phyloP scores from a whole-genome alignment of 1,140 invertebrate species.

The Ips nitidus region DNA sequence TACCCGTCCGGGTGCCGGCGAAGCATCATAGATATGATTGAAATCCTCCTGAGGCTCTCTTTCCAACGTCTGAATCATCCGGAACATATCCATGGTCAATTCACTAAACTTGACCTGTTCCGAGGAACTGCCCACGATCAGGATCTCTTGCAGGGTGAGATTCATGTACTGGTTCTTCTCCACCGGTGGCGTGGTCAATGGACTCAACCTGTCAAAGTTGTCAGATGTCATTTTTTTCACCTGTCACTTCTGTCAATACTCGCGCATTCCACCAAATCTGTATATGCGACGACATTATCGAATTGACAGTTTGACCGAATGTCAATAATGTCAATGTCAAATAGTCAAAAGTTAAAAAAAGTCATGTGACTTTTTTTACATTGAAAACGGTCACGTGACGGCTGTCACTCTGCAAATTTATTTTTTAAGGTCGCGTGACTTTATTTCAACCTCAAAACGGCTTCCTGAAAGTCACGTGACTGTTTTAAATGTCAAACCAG shows the following conservation, averaged over 20 bases:
- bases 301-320: no score
- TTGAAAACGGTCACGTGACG: no score
- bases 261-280: not conserved
- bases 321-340: no score
- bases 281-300: not conserved
- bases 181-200: slow-evolving; percentile 81
- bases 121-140: slow-evolving; percentile 91
- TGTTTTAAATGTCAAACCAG: no score
- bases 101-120: slow-evolving; percentile 98
- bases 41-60: slow-evolving; percentile 85
- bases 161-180: slow-evolving; percentile 85
- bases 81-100: slow-evolving; percentile 96
- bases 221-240: not conserved
- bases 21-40: slow-evolving; percentile 82
- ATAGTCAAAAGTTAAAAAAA: no score
- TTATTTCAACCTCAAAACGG: no score
- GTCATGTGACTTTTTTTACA: no score
- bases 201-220: slow-evolving; percentile 68
- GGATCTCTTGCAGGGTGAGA: slow-evolving; percentile 87
- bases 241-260: not conserved
- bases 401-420: no score
- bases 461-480: no score
- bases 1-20: slow-evolving; percentile 77
- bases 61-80: slow-evolving; percentile 94
- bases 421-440: no score